A percentile compares a stretch with the other conserved stretches of the same genome.
Conservation (phyloP, 1,140 invertebrate genomes). For the Monomorium pharaonis region DNA sequence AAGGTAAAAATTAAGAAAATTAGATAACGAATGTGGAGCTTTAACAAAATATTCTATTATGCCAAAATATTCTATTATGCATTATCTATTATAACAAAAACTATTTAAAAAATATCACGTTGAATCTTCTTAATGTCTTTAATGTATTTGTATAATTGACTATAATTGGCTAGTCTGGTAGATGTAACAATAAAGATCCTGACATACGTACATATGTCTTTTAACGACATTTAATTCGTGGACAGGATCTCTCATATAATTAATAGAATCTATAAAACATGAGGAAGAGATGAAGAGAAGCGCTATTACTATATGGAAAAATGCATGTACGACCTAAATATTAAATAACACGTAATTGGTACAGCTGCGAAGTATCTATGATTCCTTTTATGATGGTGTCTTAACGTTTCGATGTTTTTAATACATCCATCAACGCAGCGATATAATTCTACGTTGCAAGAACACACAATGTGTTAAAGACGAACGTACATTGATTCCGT, state of each 20-base stretch:
- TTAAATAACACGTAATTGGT: not conserved
- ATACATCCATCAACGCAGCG: not conserved
- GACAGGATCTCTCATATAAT: constrained; percentile 4
- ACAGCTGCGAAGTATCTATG: not conserved
- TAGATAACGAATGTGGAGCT: not conserved
- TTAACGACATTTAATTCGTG: not conserved
- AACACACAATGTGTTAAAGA: constrained; percentile 9
- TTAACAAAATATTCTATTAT: constrained; percentile 41
- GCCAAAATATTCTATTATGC: not conserved
- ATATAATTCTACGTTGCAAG: not conserved
- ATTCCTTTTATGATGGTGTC: not conserved
- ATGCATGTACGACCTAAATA: not conserved
- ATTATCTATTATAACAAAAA: not conserved
- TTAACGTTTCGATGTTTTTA: not conserved
- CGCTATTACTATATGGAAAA: constrained; percentile 19
- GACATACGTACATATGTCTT: not conserved
- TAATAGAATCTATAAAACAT: not conserved
- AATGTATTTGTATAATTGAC: constrained; percentile 48
- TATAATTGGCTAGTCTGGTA: constrained; percentile 43
- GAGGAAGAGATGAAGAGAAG: constrained; percentile 46
- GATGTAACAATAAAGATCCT: constrained; percentile 22
- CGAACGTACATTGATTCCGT: not conserved
- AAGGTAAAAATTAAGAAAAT: constrained; percentile 31
- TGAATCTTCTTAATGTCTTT: constrained; percentile 12
- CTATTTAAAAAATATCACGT: constrained; percentile 50